Base-by-base conservation (phyloP, 1,140 invertebrate species). In the Drosophila elegans region DNA sequence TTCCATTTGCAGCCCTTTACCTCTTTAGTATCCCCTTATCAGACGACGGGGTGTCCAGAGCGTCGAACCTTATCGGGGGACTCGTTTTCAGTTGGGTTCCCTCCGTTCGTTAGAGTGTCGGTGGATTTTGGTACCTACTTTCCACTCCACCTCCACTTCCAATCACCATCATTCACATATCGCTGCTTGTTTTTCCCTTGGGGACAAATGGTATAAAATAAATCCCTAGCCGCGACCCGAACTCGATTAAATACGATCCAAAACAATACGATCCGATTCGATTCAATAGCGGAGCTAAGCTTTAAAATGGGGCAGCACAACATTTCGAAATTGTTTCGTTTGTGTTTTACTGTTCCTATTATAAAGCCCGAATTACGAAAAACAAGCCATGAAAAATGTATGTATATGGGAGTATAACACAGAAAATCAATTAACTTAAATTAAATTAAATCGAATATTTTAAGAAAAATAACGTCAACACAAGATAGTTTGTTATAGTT, bases 61-160 rank as follows among this genome's bases (percentile, higher is more conserved):
- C 62, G 59, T 73, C 44, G 39, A 73, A 42, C 60, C 67, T 79
- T 79, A 79, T 79, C 76, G 44, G 7, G 39, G 32, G 29, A 51
- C 67, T 46, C 54, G 27, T 59, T 52, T 10, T 32, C 32, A 29
- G 16, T 10, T 13, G 12, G 51, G 41, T 54, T 62, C 27, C 51
- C 29, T 59, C 51, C 7, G 51, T 9, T 34, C 16, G 16, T 10
- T 27, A 32, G 21, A 25, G 12, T 13, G 7, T 36, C 16, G 51
- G 34, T 38, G 34, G 38, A 16, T 38, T 60, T 44, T 0, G 12
- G 55, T 59, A 56, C 16, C 54, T 32, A 32, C n/a, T 51, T 6
- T 3, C 13, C 27, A 11, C 16, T 9, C 27, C 25, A 45, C 7
- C 3, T 6, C 25, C 45, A 48, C 2, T 29, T 3, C 55, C n/a